Base-by-base conservation (phyloP, 1,140 invertebrate species). In the Aphelenchoides besseyi region DNA sequence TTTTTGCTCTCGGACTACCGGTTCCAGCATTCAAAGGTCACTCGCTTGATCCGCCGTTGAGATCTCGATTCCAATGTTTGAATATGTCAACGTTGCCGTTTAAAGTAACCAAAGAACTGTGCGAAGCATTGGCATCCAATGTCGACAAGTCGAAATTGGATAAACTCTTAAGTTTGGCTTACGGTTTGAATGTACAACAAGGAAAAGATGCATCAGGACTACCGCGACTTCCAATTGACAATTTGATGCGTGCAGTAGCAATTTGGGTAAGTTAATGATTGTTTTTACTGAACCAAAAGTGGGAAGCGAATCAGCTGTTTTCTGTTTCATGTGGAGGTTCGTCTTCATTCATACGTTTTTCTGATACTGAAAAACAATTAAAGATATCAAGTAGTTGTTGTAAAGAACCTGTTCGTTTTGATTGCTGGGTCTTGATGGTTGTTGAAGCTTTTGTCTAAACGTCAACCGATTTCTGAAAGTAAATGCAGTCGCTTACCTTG, bases 51-150 rank as follows among this genome's bases (percentile, higher is more conserved):
- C 95, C 95, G 12, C 95, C 95, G 0, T 86, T 98, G 8, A 87
- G 95, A 71, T 96, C 94, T 0, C 87, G 95, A 64, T 98, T 98
- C 86, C 95, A 98, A 86, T 93, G 92, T 0, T 88, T 92, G 83
- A 90, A 94, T 85, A 88, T 97, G 30, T 85, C 89, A 52, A 73
- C 82, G 1, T 74, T 85, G 33, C 80, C 85, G 33, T 88, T 86
- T 75, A 77, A 37, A 82, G 72, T 62, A 76, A 63, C 41, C 59
- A 55, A 2, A 28, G 35, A 67, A 37, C 9, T 30, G 80, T 92
- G 68, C 87, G 86, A 74, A 82, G 57, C 85, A 0, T 74, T 87
- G 26, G 88, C 88, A 3, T 89, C 90, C 0, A 82, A 86, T n/a
- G 88, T 87, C 12, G 86, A 89, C 52, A 54, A 74, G 0, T 85